Evolutionary conservation across 2,113 vertebrate genomes (phyloP), one percentile per base, ranked within the genome.

Genomic region (Cryptotis parvus): DNA sequence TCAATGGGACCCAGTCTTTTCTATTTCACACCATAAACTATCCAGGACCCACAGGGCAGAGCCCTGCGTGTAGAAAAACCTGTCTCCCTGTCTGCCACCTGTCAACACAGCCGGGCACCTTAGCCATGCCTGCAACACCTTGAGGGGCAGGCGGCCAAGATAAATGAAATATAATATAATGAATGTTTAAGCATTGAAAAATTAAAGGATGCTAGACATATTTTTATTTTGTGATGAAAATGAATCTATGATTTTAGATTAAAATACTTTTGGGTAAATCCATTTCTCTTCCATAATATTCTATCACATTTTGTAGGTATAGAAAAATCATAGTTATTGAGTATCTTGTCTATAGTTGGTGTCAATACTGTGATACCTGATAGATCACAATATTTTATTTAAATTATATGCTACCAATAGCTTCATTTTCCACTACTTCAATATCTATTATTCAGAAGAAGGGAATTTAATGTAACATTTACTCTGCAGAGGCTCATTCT

Each of bases 201-300:
- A 55, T 83, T 45, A 65, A 2, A 92, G 69, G 15, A 35, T 15
- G 14, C 49, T 55, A 74, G 4, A 63, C 24, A 58, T 55, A 27
- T 14, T 55, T 33, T 41, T 16, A 82, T 29, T 90, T 84, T n/a
- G 45, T 85, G 18, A 87, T 72, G 29, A 83, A 77, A 69, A 61
- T 39, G 3, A 84, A 76, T 69, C 27, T 4, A 5, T 49, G 33
- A 79, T 84, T 89, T 80, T 39, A 39, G 12, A 43, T 82, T 70
- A 74, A 27, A 39, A 16, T 35, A n/a, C 65, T 33, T 77, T 92
- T 66, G 52, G 7, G 35, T 70, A 27, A 92, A 58, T 73, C 45
- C 37, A 80, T 90, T 88, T 91, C 31, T 87, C 33, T 77, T 83
- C 15, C 11, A 4, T 29, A 55, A 61, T 3, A 1, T 69, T 43